Evolutionary conservation across 2,113 vertebrate species (phyloP), one percentile per base, ranked within the genome.

Genomic region (Cryptomyrus ogoouensis): DNA sequence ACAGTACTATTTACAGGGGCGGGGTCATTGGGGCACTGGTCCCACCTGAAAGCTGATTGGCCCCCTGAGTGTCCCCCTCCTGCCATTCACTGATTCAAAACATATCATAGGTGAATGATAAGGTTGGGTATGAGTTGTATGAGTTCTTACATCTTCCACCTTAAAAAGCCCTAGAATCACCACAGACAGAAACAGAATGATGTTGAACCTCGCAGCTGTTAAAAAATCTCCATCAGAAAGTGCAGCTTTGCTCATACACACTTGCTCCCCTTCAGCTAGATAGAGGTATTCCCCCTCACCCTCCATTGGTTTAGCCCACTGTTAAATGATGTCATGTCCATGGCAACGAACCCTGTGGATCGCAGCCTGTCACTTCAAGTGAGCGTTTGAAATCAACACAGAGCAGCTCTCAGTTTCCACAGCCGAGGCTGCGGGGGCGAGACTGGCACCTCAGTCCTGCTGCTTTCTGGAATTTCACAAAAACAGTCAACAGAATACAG

Each of bases 251-350:
- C 62, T 31, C 27, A 70, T 31, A 70, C 1, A 70, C 62, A 70
- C 10, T 70, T 31, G n/a, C 74, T 42, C 2, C 39, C 35, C 35
- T 7, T 47, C 83, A 49, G 46, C 44, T 84, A 13, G 80, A 39
- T 8, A 47, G 39, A 83, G 44, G 21, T n/a, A 84, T 39, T 13
- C 19, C 21, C 39, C 39, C 62, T 70, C 9, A 70, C 10, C 83
- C 83, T 46, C 21, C 17, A n/a, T 42, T 80, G 39, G 42, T 83
- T 53, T 15, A 42, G 46, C 31, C 17, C 47, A 13, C 47, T 88
- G 80, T 89, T 46, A 87, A 66, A 90, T 90, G 87, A 90, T 87
- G 89, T 90, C 85, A 91, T 74, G 39, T 90, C 89, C 90, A 91
- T 90, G 52, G 80, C 74, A 90, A 62, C 86, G 50, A 42, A 89